A percentile compares a stretch with the other conserved stretches of the same genome.
phyloP scores from a whole-genome alignment of 2,888 invertebrate genomes.

The Drosophila paramelanica region DNA sequence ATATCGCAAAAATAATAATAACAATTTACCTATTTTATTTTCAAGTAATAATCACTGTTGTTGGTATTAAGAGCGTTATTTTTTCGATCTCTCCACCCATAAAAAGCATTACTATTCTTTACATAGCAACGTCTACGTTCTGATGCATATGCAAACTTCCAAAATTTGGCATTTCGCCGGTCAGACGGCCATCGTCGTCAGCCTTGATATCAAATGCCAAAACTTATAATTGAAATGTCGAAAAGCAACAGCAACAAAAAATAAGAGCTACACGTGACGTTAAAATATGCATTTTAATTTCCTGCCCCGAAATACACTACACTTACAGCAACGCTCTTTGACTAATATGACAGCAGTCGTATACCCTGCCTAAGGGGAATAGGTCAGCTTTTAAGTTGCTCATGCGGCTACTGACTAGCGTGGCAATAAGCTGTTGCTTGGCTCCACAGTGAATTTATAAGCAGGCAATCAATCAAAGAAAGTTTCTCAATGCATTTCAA shows the following conservation, averaged over 20 bases:
- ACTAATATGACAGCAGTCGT: slow-evolving; percentile 16
- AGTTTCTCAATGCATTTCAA: slow-evolving; percentile 16
- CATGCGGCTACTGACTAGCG: neutral
- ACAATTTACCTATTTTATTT: too few species aligned
- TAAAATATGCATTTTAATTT: slow-evolving; percentile 33
- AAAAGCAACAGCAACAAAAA: neutral
- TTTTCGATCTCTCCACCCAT: too few species aligned
- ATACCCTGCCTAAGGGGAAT: slow-evolving; percentile 8
- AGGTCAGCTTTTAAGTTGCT: slow-evolving; percentile 5
- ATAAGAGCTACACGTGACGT: slow-evolving; percentile 9
- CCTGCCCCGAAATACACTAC: slow-evolving; percentile 9
- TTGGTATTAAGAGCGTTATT: too few species aligned
- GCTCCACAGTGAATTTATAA: neutral
- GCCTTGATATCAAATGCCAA: slow-evolving; percentile 30
- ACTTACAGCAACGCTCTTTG: neutral
- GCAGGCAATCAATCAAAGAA: slow-evolving; percentile 15
- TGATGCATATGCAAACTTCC: slow-evolving; percentile 4
- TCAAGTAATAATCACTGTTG: too few species aligned
- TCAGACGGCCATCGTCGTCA: neutral
- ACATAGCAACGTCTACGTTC: neutral
- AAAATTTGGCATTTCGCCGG: neutral
- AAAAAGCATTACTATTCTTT: neutral
- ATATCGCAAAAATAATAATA: too few species aligned
- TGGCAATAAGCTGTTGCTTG: neutral
- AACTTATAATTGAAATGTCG: slow-evolving; percentile 29